These are phyloP conservation scores for Saxidomus purpurata DNA, from an alignment of 1,140 invertebrate genomes.

Conservation along the genomic window DNA sequence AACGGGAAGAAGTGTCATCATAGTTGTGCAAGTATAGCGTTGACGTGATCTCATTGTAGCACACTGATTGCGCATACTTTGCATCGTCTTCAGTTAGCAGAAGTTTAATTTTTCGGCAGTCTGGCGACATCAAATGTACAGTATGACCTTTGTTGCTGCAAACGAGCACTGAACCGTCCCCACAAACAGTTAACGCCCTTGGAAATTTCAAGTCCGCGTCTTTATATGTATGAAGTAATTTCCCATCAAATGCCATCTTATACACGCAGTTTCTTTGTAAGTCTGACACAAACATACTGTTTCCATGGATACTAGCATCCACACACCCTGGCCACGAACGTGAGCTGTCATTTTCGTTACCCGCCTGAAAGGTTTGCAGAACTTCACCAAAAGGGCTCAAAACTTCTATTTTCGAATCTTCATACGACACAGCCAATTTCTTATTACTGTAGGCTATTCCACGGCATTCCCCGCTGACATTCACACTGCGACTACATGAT, in stretches of 20 bases:
- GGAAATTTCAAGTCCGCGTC: neutral
- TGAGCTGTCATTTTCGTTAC: neutral
- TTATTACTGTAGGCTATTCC: neutral
- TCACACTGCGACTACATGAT: neutral
- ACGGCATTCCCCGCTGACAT: neutral
- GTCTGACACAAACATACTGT: neutral
- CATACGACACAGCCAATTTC: neutral
- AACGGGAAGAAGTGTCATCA: neutral
- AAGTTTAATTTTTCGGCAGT: neutral
- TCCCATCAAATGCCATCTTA: neutral
- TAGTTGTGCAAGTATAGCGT: neutral
- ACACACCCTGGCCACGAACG: neutral
- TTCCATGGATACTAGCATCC: neutral
- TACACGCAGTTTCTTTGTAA: neutral
- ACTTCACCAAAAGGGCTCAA: neutral
- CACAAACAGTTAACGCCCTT: neutral
- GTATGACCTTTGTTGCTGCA: neutral
- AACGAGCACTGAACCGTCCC: neutral
- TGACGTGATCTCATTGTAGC: neutral
- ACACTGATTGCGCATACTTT: neutral
- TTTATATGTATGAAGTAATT: neutral
- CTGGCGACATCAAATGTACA: neutral
- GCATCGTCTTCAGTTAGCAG: neutral
- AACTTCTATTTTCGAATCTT: neutral
- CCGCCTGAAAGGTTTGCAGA: neutral